Conservation (phyloP, 2,888 invertebrate genomes). For the Neocrepidodera transversa region DNA sequence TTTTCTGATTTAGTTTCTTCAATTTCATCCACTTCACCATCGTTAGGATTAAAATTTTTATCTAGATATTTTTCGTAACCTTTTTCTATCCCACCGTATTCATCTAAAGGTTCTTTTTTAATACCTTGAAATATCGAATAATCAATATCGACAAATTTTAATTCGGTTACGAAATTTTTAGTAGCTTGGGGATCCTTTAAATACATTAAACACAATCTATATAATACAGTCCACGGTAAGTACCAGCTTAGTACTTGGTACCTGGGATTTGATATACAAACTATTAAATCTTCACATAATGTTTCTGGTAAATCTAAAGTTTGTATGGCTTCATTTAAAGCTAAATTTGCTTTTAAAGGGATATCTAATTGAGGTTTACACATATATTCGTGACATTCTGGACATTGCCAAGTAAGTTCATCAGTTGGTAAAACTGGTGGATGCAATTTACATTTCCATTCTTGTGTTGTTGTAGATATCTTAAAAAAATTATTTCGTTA, state of each 20-base stretch:
- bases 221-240: conserved; percentile 66
- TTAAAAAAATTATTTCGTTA: neutral
- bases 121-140: conserved; percentile 65
- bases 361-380: conserved; percentile 51
- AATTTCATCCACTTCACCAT: conserved; percentile 22
- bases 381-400: conserved; percentile 55
- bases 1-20: neutral
- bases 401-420: conserved; percentile 53
- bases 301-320: conserved; percentile 69
- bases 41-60: conserved; percentile 43
- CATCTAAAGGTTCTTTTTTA: conserved; percentile 65
- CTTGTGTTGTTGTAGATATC: conserved; percentile 34
- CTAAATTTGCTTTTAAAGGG: conserved; percentile 52
- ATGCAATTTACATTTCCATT: conserved; percentile 56
- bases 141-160: conserved; percentile 77
- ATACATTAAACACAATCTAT: conserved; percentile 64
- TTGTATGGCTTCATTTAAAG: conserved; percentile 58
- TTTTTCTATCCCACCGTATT: conserved; percentile 48
- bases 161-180: conserved; percentile 70
- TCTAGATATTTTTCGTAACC: conserved; percentile 52
- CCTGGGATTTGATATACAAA: conserved; percentile 73
- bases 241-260: conserved; percentile 77
- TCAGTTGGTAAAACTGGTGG: conserved; percentile 50
- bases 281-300: conserved; percentile 75
- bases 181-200: conserved; percentile 66